Percentiles rank a stretch among this genome's conserved stretches.
phyloP scores from a whole-genome alignment of 2,113 vertebrate species.

The Myrmecobius fasciatus region DNA sequence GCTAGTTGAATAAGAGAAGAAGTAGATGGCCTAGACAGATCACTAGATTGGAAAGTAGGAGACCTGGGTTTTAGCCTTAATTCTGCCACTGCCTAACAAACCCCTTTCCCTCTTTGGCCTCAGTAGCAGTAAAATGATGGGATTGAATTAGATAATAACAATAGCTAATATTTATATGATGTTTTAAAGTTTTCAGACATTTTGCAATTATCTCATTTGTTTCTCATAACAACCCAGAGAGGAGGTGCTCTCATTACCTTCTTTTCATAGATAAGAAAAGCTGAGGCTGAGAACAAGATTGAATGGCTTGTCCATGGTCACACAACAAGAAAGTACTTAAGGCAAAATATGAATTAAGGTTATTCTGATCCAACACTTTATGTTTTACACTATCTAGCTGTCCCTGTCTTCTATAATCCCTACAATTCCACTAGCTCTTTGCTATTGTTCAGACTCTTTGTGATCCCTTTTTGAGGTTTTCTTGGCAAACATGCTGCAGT shows the following conservation, averaged over 20 bases:
- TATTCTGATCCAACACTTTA: not conserved
- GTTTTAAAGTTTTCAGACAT: not conserved
- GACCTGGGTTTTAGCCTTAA: not conserved
- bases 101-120: not conserved
- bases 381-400: not conserved
- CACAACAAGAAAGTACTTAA: not conserved
- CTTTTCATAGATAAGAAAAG: not conserved
- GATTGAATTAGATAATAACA: not conserved
- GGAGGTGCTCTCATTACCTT: not conserved
- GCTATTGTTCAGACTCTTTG: not conserved
- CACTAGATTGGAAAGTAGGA: not conserved
- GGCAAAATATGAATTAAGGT: not conserved
- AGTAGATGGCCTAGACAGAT: not conserved
- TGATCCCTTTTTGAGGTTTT: not conserved
- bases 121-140: not conserved
- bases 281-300: not conserved
- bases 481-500: not conserved
- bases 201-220: not conserved
- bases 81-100: not conserved
- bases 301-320: not conserved
- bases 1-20: not conserved
- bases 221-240: not conserved
- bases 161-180: not conserved
- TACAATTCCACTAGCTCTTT: not conserved
- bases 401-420: not conserved